Evolutionary conservation across 2,113 vertebrate species (phyloP).

Genomic region (Boulengeromyrus knoepffleri): DNA sequence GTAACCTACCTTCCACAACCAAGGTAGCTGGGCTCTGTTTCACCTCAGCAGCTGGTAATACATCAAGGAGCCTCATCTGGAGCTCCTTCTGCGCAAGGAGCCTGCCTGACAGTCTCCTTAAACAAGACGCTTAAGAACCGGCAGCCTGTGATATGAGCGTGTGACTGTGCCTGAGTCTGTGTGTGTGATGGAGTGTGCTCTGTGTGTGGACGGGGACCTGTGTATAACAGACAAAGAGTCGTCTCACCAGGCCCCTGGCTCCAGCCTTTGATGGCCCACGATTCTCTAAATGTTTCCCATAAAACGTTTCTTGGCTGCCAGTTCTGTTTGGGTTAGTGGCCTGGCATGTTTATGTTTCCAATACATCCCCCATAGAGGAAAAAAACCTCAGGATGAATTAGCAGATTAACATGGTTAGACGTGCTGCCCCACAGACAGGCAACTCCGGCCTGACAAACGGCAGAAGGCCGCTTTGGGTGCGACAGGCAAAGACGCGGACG

Average conservation of each 20-base stretch:
- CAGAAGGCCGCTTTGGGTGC: neutral
- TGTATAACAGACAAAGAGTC: neutral
- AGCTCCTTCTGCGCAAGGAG: neutral
- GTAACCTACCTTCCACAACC: neutral
- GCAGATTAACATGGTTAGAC: slow-evolving; percentile 33
- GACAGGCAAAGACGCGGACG: neutral
- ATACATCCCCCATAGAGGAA: slow-evolving; percentile 23
- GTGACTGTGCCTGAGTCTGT: neutral
- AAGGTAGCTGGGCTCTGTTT: neutral
- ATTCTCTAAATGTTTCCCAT: slow-evolving; percentile 36
- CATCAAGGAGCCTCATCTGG: neutral
- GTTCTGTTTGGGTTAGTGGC: slow-evolving; percentile 38
- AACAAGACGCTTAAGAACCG: neutral
- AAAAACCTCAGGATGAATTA: slow-evolving; percentile 33
- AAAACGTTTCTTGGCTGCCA: slow-evolving; percentile 28
- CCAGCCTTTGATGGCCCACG: slow-evolving; percentile 31
- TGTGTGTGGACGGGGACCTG: neutral
- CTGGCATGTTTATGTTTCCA: slow-evolving; percentile 32
- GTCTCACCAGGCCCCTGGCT: slow-evolving; percentile 5
- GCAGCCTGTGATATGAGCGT: neutral
- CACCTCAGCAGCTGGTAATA: neutral
- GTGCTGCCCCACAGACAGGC: slow-evolving; percentile 29
- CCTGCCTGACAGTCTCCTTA: neutral
- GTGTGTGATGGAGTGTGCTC: slow-evolving; percentile 8
- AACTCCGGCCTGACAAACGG: slow-evolving; percentile 30